These are phyloP conservation scores for Eidolon helvum DNA, from an alignment of 2,113 vertebrate genomes.

Conservation along the genomic window DNA sequence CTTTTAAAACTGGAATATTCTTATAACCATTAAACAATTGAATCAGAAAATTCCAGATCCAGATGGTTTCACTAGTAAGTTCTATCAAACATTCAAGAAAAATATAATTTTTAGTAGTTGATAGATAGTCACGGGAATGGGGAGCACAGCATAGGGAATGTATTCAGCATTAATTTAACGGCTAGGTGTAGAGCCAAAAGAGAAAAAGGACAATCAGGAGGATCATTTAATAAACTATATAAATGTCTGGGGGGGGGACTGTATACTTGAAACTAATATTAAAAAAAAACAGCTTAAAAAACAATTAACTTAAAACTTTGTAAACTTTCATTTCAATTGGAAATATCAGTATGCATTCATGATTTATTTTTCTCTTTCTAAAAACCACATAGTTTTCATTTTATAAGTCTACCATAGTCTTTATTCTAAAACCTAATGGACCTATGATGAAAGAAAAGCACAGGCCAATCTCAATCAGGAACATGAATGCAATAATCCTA, in stretches of 20 bases:
- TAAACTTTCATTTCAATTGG: not conserved
- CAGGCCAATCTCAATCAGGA: not conserved
- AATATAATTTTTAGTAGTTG: not conserved
- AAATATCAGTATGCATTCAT: not conserved
- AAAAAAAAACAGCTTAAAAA: not conserved
- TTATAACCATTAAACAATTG: not conserved
- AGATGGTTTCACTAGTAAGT: not conserved
- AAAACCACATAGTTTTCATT: not conserved
- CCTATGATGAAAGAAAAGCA: not conserved
- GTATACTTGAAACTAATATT: no score
- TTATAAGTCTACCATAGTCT: not conserved
- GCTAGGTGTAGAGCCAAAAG: no score
- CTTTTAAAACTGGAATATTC: not conserved
- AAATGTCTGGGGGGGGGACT: no score
- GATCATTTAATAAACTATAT: no score
- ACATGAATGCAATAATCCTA: not conserved
- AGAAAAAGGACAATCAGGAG: no score
- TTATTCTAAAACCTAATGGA: conserved; percentile 6
- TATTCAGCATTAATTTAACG: no score
- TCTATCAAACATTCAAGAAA: conserved; percentile 27
- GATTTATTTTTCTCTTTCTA: not conserved
- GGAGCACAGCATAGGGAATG: no score
- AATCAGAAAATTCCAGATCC: not conserved
- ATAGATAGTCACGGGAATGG: no score
- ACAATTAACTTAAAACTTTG: not conserved